Conservation (phyloP, 92 coral and sea anemone species). For the Umimayanthus kanabou region DNA sequence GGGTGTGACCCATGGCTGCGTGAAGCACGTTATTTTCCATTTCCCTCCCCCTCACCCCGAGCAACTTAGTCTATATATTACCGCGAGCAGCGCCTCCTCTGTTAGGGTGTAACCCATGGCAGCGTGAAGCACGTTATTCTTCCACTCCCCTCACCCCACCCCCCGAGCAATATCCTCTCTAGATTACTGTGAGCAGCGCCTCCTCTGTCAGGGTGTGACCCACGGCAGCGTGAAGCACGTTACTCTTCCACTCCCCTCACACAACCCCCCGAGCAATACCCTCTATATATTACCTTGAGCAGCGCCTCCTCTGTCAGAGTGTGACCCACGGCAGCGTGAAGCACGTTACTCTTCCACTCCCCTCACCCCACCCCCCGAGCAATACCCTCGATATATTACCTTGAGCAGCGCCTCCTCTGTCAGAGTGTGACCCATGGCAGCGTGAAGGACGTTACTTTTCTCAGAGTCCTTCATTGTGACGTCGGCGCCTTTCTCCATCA, state of each 20-base stretch:
- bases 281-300: conserved; percentile 5
- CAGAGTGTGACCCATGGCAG: conserved; percentile 15
- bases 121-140: conserved; percentile 31
- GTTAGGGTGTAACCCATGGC: conserved; percentile 20
- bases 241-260: too few relatives aligned
- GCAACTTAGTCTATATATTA: neutral
- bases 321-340: conserved; percentile 32
- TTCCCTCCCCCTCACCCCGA: too few relatives aligned
- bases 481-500: conserved; percentile 41
- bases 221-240: conserved; percentile 35
- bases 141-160: neutral
- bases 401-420: conserved; percentile 20
- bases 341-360: conserved; percentile 11
- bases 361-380: too few relatives aligned
- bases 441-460: conserved; percentile 32
- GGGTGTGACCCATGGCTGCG: conserved; percentile 21
- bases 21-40: conserved; percentile 30
- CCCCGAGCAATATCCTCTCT: too few relatives aligned
- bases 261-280: too few relatives aligned
- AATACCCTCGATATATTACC: neutral
- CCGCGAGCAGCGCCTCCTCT: conserved; percentile 21
- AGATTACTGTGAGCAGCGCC: conserved; percentile 12
- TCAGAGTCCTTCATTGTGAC: conserved; percentile 28
- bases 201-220: conserved; percentile 19
- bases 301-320: conserved; percentile 10